Evolutionary conservation across 2,888 invertebrate species (phyloP), one percentile per base, ranked within the genome.

Genomic region (Lamellibrachia columna): DNA sequence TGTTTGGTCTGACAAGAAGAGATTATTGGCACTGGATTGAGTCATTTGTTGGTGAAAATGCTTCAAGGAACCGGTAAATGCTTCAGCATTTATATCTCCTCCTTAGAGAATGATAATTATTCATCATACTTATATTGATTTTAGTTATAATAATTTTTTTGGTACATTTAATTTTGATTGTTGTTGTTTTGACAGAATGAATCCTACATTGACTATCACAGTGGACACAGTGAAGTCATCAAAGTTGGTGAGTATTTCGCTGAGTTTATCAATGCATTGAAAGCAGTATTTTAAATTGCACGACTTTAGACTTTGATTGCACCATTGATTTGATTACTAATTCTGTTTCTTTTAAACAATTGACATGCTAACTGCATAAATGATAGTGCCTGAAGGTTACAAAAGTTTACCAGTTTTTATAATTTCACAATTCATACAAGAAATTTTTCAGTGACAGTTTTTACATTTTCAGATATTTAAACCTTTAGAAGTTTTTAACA

Each of bases 11-110:
- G 9, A 91, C 53, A 52, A 93, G 91, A 90, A 93, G 75, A 55
- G 93, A 93, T 53, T 93, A 93, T 58, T 93, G 93, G 93, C 40
- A 60, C 90, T 93, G 93, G 93, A 92, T 93, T 22, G 91, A 92
- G 53, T n/a, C 28, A 9, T 28, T 92, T 52, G 55, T 28, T 11
- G 22, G 91, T 91, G 91, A 15, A 75, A 75, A 75, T 75, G 75
- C 75, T 75, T 75, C 75, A 75, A 75, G n/a, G 75, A 75, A 75
- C 75, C 75, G 75, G 75, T 75, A 75, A 75, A 75, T 75, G 75
- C 75, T 75, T 6, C 22, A 1, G 75, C n/a, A 22, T 75, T 22
- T 2, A 55, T 9, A 55, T 55, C 8, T 55, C 7, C 55, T 3
- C 55, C 7, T 55, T 55, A 9, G 55, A 55, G 55, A 55, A 55